Base-by-base conservation (phyloP, 1,140 invertebrate species). In the Cyrtorhinus lividipennis region DNA sequence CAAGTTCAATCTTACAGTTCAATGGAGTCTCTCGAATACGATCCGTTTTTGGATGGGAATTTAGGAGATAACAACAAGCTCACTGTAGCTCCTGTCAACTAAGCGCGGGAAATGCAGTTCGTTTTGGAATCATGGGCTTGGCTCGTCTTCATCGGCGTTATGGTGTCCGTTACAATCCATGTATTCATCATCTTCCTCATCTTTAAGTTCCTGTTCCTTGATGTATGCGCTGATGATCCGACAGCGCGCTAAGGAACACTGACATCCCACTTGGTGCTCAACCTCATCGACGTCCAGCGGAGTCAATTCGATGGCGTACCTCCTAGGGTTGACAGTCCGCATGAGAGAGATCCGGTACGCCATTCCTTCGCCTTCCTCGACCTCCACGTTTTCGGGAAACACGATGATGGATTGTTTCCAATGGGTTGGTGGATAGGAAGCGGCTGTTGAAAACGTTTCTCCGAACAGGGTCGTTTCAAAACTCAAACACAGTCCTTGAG, bases 361-460 rank as follows among this genome's bases (percentile, higher is more conserved):
- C 18, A 88, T 76, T 2, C 86, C 82, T 66, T 88, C 83, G 1
- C 69, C 72, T 61, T 70, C 66, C 67, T 78, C 73, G 13, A 78
- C 68, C 2, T 60, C 24, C 0, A 69, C 61, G 61, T 71, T 65
- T 27, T 65, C 61, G 10, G 73, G 73, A 2, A 77, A 66, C 2
- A 76, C 67, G 69, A 92, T 84, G 3, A 94, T 83, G 1, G 92
- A 96, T 77, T 98, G 95, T 71, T 97, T 95, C 95, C 95, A 98
- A 77, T 98, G 95, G 18, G 96, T 99, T 65, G 80, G 78, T 71
- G 80, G 82, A 70, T 75, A 77, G 66, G 74, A 77, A 66, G 86
- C 92, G 62, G 85, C 86, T 68, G 90, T 92, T 56, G 83, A 83
- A 66, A 92, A 81, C 25, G 77, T 73, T 15, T 83, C 57, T 3